A percentile compares a stretch with the other conserved stretches of the same genome.
Conservation (phyloP, 2,888 invertebrate genomes). For the Carabus problematicus region DNA sequence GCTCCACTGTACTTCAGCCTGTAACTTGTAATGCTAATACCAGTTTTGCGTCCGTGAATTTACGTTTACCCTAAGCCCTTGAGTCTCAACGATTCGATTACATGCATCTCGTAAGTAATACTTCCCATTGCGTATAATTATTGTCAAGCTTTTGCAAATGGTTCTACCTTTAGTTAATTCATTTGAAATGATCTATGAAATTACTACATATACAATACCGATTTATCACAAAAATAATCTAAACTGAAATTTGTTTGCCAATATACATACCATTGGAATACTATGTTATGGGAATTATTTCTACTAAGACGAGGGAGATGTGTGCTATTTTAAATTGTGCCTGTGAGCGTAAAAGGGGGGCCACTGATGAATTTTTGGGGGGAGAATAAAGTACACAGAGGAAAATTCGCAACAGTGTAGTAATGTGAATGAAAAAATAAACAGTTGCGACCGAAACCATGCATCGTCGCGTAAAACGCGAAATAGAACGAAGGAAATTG, state of each 20-base stretch:
- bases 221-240: neutral
- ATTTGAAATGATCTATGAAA: slow-evolving; percentile 4
- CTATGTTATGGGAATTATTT: too few relatives aligned
- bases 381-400: slow-evolving; percentile 6
- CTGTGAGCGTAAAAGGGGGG: slow-evolving; percentile 1
- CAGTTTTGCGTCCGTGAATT: neutral
- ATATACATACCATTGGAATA: neutral
- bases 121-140: neutral
- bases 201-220: neutral
- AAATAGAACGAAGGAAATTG: slow-evolving; percentile 30
- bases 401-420: slow-evolving; percentile 10
- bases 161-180: neutral
- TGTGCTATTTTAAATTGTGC: too few relatives aligned
- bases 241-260: neutral
- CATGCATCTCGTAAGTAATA: slow-evolving; percentile 4
- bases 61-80: neutral
- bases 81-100: slow-evolving; percentile 16
- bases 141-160: neutral
- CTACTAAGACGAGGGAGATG: too few relatives aligned
- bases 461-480: slow-evolving; percentile 13
- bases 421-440: slow-evolving; percentile 8
- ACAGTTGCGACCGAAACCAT: neutral
- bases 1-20: neutral
- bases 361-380: slow-evolving; percentile 22
- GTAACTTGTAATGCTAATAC: slow-evolving; percentile 15